phyloP scores from a whole-genome alignment of 2,888 invertebrate species.

The Camptogramma bilineatum region DNA sequence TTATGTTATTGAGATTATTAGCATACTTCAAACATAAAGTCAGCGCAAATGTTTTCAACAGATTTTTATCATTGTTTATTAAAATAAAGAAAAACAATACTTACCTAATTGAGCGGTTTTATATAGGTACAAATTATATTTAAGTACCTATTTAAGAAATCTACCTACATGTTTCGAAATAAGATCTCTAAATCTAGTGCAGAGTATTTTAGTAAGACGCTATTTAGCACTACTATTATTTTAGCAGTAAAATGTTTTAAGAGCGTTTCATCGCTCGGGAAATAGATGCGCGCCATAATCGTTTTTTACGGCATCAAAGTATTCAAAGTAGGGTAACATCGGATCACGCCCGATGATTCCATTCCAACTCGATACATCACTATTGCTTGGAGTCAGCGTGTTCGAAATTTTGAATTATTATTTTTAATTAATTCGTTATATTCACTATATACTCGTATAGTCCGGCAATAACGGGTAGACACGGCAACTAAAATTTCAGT shows the following conservation, averaged over 20 bases:
- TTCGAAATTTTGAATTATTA: not conserved
- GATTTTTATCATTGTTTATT: not conserved
- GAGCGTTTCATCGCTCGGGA: slow-evolving; percentile 24
- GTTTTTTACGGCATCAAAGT: slow-evolving; percentile 34
- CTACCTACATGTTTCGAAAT: not conserved
- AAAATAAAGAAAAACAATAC: not conserved
- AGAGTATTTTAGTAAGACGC: slow-evolving; percentile 11
- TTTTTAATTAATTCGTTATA: no score
- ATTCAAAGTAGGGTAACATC: slow-evolving; percentile 29
- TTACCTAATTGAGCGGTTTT: not conserved
- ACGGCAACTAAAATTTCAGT: no score
- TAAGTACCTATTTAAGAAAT: no score
- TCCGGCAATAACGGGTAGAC: no score
- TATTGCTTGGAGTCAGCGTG: slow-evolving; percentile 1
- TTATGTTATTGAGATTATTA: slow-evolving; percentile 11
- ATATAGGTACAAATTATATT: no score
- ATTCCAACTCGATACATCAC: slow-evolving; percentile 5
- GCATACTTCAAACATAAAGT: slow-evolving; percentile 5
- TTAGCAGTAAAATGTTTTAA: slow-evolving; percentile 28
- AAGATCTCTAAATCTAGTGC: slow-evolving; percentile 8
- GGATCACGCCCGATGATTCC: slow-evolving; percentile 4
- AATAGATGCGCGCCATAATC: slow-evolving; percentile 29
- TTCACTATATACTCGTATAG: no score
- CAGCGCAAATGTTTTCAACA: not conserved
- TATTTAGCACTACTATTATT: slow-evolving; percentile 26